A percentile compares a stretch with the other conserved stretches of the same genome.
phyloP scores from a whole-genome alignment of 2,797 vertebrate genomes.

The Diplodus sargus region DNA sequence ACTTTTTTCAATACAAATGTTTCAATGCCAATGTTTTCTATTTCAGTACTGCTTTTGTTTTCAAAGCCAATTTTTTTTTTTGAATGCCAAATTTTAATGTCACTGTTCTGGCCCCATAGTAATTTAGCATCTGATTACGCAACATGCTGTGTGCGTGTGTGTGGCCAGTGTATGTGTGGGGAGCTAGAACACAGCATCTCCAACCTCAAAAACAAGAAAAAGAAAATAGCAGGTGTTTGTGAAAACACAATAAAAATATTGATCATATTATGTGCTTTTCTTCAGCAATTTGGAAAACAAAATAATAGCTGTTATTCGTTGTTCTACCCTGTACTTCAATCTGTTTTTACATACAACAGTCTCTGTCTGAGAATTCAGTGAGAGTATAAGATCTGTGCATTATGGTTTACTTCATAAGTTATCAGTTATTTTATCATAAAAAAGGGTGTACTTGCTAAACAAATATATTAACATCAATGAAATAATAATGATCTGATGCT shows the following conservation, averaged over 20 bases:
- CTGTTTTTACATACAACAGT: background rate
- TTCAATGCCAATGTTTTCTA: too few relatives aligned
- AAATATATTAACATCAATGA: slow-evolving; percentile 29
- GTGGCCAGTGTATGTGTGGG: slow-evolving; percentile 1
- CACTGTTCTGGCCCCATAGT: too few relatives aligned
- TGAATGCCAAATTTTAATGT: too few relatives aligned
- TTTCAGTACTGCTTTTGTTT: too few relatives aligned
- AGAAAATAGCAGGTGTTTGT: background rate
- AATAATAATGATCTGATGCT: slow-evolving; percentile 54
- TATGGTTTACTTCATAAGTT: slow-evolving; percentile 21
- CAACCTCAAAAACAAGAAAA: too few relatives aligned
- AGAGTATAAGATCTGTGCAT: background rate
- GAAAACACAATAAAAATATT: slow-evolving; percentile 29
- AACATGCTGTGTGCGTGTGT: slow-evolving; percentile 19
- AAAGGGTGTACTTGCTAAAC: slow-evolving; percentile 23
- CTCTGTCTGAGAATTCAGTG: slow-evolving; percentile 14
- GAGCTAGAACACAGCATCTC: background rate
- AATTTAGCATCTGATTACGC: slow-evolving; percentile 41
- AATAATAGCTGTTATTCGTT: slow-evolving; percentile 26
- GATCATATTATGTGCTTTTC: slow-evolving; percentile 25
- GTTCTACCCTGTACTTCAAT: slow-evolving; percentile 3
- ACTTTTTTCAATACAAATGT: too few relatives aligned
- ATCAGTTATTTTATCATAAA: slow-evolving; percentile 9
- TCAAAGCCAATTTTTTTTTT: too few relatives aligned
- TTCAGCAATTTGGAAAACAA: background rate